These are phyloP conservation scores for Hiodon tergisus DNA, from an alignment of 2,113 vertebrate species.

Conservation along the genomic window DNA sequence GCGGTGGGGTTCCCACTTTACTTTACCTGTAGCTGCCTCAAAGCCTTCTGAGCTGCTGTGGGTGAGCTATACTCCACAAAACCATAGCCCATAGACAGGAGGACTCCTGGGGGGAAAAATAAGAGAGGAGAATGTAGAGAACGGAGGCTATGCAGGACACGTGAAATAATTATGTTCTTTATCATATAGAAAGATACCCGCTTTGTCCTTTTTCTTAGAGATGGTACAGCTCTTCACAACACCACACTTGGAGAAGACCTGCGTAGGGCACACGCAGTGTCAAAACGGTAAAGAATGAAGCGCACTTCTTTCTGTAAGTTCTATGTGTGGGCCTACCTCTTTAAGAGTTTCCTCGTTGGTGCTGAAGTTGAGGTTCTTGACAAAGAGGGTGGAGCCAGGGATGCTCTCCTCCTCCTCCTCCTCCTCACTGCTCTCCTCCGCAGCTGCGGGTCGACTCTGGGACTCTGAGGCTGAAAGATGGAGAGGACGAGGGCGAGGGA, in stretches of 20 bases:
- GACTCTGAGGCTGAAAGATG: neutral
- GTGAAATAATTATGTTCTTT: neutral
- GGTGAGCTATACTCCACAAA: constrained; percentile 86
- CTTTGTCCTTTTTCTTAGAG: constrained; percentile 87
- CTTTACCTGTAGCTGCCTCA: constrained; percentile 80
- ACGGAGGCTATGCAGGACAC: constrained; percentile 13
- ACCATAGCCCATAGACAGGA: constrained; percentile 92
- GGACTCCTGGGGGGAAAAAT: constrained; percentile 54
- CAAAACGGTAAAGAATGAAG: neutral
- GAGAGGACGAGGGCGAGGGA: neutral
- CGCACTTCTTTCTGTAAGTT: neutral
- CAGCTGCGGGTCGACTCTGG: neutral
- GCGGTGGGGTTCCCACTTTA: rapidly evolving
- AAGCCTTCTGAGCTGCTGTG: constrained; percentile 82
- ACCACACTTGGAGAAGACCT: constrained; percentile 84
- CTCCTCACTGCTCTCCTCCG: constrained; percentile 46
- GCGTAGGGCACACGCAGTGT: constrained; percentile 20
- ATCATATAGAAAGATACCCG: constrained; percentile 59
- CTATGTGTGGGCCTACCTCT: constrained; percentile 47
- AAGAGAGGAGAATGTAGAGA: no score
- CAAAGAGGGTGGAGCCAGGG: constrained; percentile 85
- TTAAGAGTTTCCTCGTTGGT: constrained; percentile 78
- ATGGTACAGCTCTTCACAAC: constrained; percentile 76
- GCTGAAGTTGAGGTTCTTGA: constrained; percentile 89
- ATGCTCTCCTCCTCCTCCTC: constrained; percentile 71